These are phyloP conservation scores for Diadophis punctatus DNA, from an alignment of 2,113 vertebrate species.

Conservation along the genomic window DNA sequence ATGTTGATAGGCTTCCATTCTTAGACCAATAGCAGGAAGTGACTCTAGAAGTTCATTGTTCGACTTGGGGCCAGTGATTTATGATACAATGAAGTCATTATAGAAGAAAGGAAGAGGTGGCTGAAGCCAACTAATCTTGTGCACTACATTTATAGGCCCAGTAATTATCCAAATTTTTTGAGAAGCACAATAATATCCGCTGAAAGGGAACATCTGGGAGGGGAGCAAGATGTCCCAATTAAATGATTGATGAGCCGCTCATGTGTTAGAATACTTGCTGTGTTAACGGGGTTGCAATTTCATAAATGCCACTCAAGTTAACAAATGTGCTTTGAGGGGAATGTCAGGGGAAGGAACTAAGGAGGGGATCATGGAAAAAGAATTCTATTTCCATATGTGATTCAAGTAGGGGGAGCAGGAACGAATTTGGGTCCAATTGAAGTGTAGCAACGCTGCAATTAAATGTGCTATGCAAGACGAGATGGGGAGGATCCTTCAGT, in stretches of 20 bases:
- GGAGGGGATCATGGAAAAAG: background rate
- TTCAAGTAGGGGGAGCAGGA: background rate
- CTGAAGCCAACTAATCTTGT: conserved; percentile 13
- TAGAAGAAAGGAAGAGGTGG: background rate
- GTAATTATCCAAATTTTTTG: conserved; percentile 28
- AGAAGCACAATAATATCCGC: conserved; percentile 13
- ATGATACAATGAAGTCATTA: conserved; percentile 11
- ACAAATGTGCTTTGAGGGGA: conserved; percentile 9
- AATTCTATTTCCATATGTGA: background rate
- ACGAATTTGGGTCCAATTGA: background rate
- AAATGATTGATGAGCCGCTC: conserved; percentile 21
- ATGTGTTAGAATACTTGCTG: conserved; percentile 27
- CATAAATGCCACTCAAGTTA: conserved; percentile 25
- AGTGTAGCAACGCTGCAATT: background rate
- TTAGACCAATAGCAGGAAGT: background rate
- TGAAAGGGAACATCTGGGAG: conserved; percentile 29
- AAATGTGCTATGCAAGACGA: background rate
- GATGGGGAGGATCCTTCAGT: background rate
- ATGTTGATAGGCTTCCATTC: background rate
- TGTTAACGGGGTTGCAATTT: conserved; percentile 22
- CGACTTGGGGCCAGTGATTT: background rate
- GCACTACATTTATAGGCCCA: conserved; percentile 14
- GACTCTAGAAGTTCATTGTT: background rate
- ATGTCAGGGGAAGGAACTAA: background rate
- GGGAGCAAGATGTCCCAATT: conserved; percentile 26